Conservation (phyloP, 2,113 vertebrate genomes). For the Onychostoma macrolepis region DNA sequence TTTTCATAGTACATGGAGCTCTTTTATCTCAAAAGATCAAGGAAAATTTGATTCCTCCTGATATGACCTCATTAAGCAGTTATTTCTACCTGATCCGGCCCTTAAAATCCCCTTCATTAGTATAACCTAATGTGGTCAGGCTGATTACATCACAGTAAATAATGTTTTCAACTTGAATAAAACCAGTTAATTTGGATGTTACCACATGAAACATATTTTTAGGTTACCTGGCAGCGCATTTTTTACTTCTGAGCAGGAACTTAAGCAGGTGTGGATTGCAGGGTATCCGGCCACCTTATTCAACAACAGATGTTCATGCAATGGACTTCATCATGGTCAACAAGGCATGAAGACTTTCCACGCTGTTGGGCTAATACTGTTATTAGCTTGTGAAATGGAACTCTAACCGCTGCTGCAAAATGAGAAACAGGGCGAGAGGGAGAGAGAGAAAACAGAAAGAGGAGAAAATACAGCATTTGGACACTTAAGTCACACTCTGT, state of each 20-base stretch:
- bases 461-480: neutral
- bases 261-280: constrained; percentile 19
- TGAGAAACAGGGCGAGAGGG: neutral
- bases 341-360: constrained; percentile 43
- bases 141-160: neutral
- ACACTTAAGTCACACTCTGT: neutral
- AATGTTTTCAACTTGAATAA: neutral
- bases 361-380: constrained; percentile 24
- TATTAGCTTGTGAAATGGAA: constrained; percentile 40
- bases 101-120: neutral
- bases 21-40: constrained; percentile 23
- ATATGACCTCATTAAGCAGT: constrained; percentile 9
- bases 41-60: neutral
- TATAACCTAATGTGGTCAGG: neutral
- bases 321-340: constrained; percentile 49
- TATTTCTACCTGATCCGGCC: neutral
- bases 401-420: constrained; percentile 9
- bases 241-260: neutral
- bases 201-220: neutral
- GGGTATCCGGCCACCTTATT: constrained; percentile 14
- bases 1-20: neutral
- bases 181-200: neutral
- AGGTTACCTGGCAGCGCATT: neutral
- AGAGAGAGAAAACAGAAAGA: neutral
- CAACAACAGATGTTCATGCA: constrained; percentile 42